A percentile compares a stretch with the other conserved stretches of the same genome.
These are phyloP conservation scores for Tragelaphus imberbis DNA, from an alignment of 2,113 vertebrate genomes.

Conservation along the genomic window DNA sequence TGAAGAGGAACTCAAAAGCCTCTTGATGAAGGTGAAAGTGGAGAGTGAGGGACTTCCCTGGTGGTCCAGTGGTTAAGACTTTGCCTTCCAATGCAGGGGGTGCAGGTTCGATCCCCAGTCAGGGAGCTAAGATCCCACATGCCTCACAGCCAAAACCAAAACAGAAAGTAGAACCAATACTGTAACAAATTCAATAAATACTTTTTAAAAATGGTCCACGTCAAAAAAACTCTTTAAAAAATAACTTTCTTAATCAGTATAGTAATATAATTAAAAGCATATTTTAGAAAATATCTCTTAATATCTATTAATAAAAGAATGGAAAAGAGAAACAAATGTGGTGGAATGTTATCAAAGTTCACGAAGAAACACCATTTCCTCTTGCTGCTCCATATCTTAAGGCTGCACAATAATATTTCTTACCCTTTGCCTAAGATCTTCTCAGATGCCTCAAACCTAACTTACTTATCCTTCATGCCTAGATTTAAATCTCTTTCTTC, in stretches of 20 bases:
- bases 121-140: not conserved
- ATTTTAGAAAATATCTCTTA: not conserved
- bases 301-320: not conserved
- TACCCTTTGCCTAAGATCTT: not conserved
- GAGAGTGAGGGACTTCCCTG: not conserved
- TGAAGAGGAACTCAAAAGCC: no score
- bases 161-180: not conserved
- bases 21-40: no score
- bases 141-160: not conserved
- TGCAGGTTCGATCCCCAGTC: not conserved
- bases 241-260: not conserved
- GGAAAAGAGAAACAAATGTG: not conserved
- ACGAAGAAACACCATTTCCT: slow-evolving; percentile 14
- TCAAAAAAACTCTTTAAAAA: not conserved
- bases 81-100: not conserved
- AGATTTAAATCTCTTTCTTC: not conserved
- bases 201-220: not conserved
- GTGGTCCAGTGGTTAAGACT: not conserved
- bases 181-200: not conserved
- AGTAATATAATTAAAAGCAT: slow-evolving; percentile 3
- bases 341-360: not conserved
- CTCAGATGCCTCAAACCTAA: not conserved
- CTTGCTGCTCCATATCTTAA: not conserved
- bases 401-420: not conserved
- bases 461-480: not conserved